Conservation (phyloP, 2,113 vertebrate species). For the Rhagologus leucostigma region DNA sequence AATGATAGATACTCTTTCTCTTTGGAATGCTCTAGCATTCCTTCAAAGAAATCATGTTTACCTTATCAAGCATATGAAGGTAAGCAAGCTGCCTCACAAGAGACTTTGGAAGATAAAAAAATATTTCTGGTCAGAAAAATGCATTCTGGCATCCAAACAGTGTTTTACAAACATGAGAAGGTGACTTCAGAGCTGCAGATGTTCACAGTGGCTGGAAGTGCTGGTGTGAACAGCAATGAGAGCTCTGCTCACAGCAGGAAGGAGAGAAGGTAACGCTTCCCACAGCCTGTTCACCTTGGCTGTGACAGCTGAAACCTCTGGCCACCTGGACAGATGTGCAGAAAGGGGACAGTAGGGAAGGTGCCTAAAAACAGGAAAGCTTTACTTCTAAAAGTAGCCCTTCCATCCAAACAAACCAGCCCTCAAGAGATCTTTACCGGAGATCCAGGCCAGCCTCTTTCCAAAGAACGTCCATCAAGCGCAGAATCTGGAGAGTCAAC, state of each 20-base stretch:
- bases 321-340: fast-evolving
- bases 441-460: conserved; percentile 95
- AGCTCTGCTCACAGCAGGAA: background rate
- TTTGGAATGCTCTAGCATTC: background rate
- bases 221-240: background rate
- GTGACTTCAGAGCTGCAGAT: background rate
- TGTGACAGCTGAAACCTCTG: background rate
- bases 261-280: background rate
- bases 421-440: conserved; percentile 73
- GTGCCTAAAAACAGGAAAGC: background rate
- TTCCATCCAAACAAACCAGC: background rate
- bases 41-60: background rate
- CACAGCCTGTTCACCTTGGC: background rate
- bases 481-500: conserved; percentile 92
- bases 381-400: background rate
- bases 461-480: conserved; percentile 95
- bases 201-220: background rate
- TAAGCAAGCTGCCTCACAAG: background rate
- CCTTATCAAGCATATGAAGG: background rate
- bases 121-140: background rate
- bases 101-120: background rate
- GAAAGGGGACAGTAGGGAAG: background rate
- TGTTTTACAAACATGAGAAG: background rate
- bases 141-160: background rate
- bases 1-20: background rate